phyloP scores from a whole-genome alignment of 2,888 invertebrate species.

The Sericinus montela region DNA sequence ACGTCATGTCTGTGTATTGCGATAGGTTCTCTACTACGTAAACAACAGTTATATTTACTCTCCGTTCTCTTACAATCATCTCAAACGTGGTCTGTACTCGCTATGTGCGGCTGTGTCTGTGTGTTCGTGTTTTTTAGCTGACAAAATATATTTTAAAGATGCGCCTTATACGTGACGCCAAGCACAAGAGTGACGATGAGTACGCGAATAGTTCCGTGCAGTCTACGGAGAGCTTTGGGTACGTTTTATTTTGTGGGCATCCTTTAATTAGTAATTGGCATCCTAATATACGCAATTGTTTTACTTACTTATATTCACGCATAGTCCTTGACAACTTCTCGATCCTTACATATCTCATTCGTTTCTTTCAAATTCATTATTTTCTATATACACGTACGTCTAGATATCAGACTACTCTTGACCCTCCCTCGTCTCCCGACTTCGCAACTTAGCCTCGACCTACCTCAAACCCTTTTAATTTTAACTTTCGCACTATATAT shows the following conservation, averaged over 20 bases:
- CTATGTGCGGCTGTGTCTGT: not conserved
- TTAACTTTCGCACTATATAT: too few relatives aligned
- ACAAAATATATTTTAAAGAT: slow-evolving; percentile 26
- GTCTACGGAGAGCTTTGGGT: slow-evolving; percentile 57
- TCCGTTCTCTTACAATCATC: not conserved
- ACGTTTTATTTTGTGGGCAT: slow-evolving; percentile 31
- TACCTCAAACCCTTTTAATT: too few relatives aligned
- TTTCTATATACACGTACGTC: too few relatives aligned
- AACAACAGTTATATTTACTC: slow-evolving; percentile 14
- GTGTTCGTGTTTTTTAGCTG: not conserved
- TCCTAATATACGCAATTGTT: too few relatives aligned
- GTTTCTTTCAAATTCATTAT: too few relatives aligned
- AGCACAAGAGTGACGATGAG: slow-evolving; percentile 34
- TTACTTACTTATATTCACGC: too few relatives aligned
- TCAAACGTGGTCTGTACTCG: slow-evolving; percentile 20
- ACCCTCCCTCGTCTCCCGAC: too few relatives aligned
- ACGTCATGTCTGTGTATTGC: not conserved
- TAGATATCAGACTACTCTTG: too few relatives aligned
- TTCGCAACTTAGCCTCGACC: too few relatives aligned
- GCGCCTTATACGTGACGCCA: slow-evolving; percentile 33
- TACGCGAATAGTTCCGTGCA: slow-evolving; percentile 50
- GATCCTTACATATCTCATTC: too few relatives aligned
- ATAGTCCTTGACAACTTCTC: too few relatives aligned
- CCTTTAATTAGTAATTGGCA: too few relatives aligned
- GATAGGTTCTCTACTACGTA: slow-evolving; percentile 11